Base-by-base conservation (phyloP, 1,140 invertebrate species). In the Lepidostoma basale region DNA sequence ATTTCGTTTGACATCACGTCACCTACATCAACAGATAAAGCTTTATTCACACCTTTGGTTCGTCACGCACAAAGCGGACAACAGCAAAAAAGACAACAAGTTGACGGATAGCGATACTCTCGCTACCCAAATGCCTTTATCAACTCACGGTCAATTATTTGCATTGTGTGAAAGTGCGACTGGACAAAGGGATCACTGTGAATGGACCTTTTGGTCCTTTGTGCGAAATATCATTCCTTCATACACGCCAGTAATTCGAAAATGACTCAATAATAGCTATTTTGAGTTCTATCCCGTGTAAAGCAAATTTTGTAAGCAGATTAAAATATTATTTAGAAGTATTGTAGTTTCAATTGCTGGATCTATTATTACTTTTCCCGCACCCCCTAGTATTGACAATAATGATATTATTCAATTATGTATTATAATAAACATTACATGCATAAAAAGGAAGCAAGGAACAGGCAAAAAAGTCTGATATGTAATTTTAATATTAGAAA, bases 121-220 rank as follows among this genome's bases (percentile, higher is more conserved):
- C 20, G 28, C 39, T 62, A 45, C 39, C 23, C 23, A 6, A 44
- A 44, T 12, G 30, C 59, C 59, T 62, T 62, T 62, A 62, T 62
- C 59, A 45, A 39, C 45, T 45, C 40, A 45, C 40, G 59, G 33
- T 62, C 59, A 62, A 62, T 62, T 62, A 59, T 62, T 62, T 45
- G 39, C 40, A 25, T 62, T 62, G 59, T 62, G 6, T 14, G 9
- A 40, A 18, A 39, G 30, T 20, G 56, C 56, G 56, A 20, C 30
- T 39, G 56, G 56, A 39, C 45, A 49, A 49, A 12, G 22, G 45
- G 45, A 23, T 49, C 25, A 12, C n/a, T 49, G 45, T 25, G 45
- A 49, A 49, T 49, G 45, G 22, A 12, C 8, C 25, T 49, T 49
- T n/a, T n/a, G n/a, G 25, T 23, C 45, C 25, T 49, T 49, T 49